Evolutionary conservation across 2,113 vertebrate genomes (phyloP), one percentile per base, ranked within the genome.

Genomic region (Sylvilagus bachmani): DNA sequence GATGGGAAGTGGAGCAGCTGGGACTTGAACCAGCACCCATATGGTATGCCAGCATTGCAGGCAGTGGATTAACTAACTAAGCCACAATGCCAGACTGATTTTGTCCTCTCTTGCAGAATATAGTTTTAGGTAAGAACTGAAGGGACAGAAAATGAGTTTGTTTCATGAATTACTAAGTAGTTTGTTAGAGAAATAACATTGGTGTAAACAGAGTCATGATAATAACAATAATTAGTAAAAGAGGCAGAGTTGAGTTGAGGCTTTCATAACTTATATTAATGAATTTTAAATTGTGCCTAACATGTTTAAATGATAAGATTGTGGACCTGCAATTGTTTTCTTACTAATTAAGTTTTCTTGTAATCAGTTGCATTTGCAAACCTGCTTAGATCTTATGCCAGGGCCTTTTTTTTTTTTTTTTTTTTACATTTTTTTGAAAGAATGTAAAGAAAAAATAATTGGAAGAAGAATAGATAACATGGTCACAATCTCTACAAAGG

Each of bases 341-440:
- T 85, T 93, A 58, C 55, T 58, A 58, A 58, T 58, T 58, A 58
- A 58, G 55, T 19, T 58, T 58, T 58, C 14, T 58, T 58, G 14
- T 19, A 58, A 58, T 58, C 19, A 58, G 55, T 19, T 58, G 55
- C 55, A 58, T 58, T 58, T 58, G 19, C 19, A 19, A 58, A 58
- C 14, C 19, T 84, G 83, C 36, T 82, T 69, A 10, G 82, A 38
- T 33, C 69, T 85, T 73, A 24, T 74, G 24, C 78, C 29, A 89
- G 33, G 17, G 10, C 19, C 53, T 87, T 62, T 33, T 31, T 93
- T 90, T 93, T 96, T 58, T 58, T 92, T 38, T 93, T 91, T 92
- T 38, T 93, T 91, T 92, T 87, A 67, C 5, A 81, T 90, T 93
- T 96, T 58, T 58, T 92, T 90, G 84, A 88, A 95, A 33, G 78